Evolutionary conservation across 2,797 vertebrate genomes (phyloP), one percentile per base, ranked within the genome.

Genomic region (Anguilla pacifica): DNA sequence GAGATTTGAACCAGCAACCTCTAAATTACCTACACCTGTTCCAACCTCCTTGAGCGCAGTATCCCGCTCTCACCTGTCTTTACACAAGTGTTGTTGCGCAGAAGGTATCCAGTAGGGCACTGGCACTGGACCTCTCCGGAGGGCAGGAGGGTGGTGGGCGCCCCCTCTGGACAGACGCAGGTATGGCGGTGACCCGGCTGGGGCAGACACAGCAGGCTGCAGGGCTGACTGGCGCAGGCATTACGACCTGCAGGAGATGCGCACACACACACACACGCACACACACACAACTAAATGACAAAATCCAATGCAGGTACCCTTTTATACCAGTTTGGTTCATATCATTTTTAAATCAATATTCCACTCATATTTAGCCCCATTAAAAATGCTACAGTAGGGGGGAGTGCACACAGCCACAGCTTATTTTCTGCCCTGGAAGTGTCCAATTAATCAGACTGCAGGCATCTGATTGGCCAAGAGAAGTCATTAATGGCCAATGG

Each of bases 171-270:
- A 88, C 98, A 99, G 84, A 95, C 94, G 61, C 99, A 99, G 90
- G 95, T 97, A 91, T 95, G 96, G 39, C 94, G 93, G 6, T 97
- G 94, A 85, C 97, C 95, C 0, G 97, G 96, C 90, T 96, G 97
- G 86, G 98, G 98, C 89, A 99, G 95, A 93, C 98, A 99, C 43
- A 99, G 94, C 89, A 99, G 96, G 92, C 94, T 98, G 95, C 99
- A 99, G 0, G 98, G 98, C 91, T 95, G 96, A 92, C 97, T 83
- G 0, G 94, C 94, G 72, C 98, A 99, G 51, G 97, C 97, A 0
- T 98, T 99, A 89, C 94, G 95, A 53, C 98, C 98, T 99, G 91
- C 10, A 15, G 64, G 82, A 53, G 11, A 22, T 0, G 0, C 79
- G 15, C 7, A 22, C 39, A 43, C 72, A 43, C 72, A 15, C 5